A percentile compares a stretch with the other conserved stretches of the same genome.
Conservation (phyloP, 2,797 vertebrate species). For the Heterohyrax brucei region DNA sequence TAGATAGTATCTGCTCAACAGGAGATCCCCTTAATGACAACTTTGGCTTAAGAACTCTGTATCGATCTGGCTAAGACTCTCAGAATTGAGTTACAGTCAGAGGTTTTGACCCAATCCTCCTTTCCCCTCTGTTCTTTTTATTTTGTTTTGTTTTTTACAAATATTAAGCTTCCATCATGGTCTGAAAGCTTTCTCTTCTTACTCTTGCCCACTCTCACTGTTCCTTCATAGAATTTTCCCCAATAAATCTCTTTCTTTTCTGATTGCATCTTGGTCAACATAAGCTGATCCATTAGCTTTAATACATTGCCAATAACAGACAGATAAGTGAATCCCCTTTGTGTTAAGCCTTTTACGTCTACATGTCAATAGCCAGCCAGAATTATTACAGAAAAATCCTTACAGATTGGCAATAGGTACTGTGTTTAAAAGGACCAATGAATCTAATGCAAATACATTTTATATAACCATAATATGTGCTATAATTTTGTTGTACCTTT, state of each 20-base stretch:
- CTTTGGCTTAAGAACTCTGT: neutral
- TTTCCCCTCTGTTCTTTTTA: neutral
- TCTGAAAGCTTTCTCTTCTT: neutral
- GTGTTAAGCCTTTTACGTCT: neutral
- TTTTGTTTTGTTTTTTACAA: neutral
- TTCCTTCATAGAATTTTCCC: neutral
- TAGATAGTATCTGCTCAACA: neutral
- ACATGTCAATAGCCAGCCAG: neutral
- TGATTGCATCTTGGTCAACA: neutral
- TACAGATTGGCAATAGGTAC: neutral
- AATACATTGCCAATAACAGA: too few species aligned
- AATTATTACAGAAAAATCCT: neutral
- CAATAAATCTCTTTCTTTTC: neutral
- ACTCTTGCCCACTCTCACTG: neutral
- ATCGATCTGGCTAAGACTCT: neutral
- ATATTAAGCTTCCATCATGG: neutral
- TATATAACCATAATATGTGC: neutral
- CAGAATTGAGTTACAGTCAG: neutral
- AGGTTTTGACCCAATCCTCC: neutral
- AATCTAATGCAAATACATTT: neutral
- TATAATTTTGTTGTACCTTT: neutral
- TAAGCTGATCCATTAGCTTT: neutral
- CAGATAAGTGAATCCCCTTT: neutral
- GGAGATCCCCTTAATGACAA: neutral
- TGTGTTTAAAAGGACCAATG: neutral